Evolutionary conservation across 2,797 vertebrate species (phyloP).

Genomic region (Euthynnus affinis): DNA sequence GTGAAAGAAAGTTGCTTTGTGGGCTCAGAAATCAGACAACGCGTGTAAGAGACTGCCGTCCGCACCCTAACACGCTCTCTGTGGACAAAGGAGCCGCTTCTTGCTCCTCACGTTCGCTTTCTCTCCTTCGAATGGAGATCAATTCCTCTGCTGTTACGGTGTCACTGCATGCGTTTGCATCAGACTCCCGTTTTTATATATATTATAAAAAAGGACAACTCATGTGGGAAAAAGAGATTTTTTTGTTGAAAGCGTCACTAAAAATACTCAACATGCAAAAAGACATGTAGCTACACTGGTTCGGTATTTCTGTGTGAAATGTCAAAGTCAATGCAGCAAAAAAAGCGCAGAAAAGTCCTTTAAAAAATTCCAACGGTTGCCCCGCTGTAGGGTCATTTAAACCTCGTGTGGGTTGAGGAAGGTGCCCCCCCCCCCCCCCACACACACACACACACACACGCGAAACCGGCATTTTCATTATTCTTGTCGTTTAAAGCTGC

Average conservation of each 20-base stretch:
- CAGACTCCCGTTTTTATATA: neutral
- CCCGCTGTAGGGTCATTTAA: slow-evolving; percentile 60
- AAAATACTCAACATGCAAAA: neutral
- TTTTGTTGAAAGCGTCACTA: neutral
- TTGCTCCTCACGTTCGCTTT: too few relatives aligned
- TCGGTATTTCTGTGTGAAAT: too few relatives aligned
- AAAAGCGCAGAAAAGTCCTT: neutral
- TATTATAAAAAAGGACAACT: neutral
- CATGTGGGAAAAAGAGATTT: neutral
- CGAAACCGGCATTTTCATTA: slow-evolving; percentile 36
- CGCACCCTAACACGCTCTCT: too few relatives aligned
- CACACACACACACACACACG: too few relatives aligned
- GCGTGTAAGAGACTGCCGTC: too few relatives aligned
- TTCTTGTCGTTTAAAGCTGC: accelerated
- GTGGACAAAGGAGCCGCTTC: too few relatives aligned
- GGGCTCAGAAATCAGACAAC: too few relatives aligned
- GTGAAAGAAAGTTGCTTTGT: too few relatives aligned
- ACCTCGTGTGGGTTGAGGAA: slow-evolving; percentile 31
- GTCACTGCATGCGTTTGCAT: accelerated
- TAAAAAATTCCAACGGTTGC: neutral
- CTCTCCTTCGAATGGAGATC: neutral
- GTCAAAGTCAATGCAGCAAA: neutral
- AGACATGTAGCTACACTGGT: accelerated
- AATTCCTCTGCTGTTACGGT: neutral
- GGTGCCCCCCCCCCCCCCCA: slow-evolving; percentile 8